A percentile compares a stretch with the other conserved stretches of the same genome.
phyloP scores from a whole-genome alignment of 2,113 vertebrate species.

The Xiphophorus couchianus region DNA sequence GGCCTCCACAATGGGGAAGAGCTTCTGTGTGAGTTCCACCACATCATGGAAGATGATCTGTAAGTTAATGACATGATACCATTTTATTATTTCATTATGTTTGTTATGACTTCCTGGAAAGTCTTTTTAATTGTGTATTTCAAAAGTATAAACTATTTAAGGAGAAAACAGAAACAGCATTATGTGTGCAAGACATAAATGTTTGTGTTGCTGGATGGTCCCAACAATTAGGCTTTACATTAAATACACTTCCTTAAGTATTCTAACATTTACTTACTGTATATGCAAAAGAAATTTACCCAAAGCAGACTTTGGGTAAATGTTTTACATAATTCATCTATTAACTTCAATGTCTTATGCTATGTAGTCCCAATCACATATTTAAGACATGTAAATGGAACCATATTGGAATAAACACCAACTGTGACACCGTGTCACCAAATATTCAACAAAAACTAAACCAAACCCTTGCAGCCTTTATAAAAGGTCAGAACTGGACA shows the following conservation, averaged over 20 bases:
- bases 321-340: too few species aligned
- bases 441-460: background rate
- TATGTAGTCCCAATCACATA: too few species aligned
- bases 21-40: conserved; percentile 84
- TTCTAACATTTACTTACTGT: too few species aligned
- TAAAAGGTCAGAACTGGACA: background rate
- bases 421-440: too few species aligned
- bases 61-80: background rate
- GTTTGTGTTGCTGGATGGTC: background rate
- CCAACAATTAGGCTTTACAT: background rate
- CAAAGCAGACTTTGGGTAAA: too few species aligned
- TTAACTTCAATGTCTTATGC: too few species aligned
- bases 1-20: conserved; percentile 90
- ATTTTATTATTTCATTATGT: background rate
- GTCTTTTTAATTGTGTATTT: background rate
- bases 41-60: conserved; percentile 95
- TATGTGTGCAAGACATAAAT: too few species aligned
- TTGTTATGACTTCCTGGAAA: background rate
- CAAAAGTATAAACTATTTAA: too few species aligned
- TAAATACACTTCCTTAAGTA: background rate
- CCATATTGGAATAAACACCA: too few species aligned
- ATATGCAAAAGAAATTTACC: too few species aligned
- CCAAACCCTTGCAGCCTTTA: background rate
- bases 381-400: too few species aligned
- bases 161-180: too few species aligned